Evolutionary conservation across 2,797 vertebrate genomes (phyloP).

Genomic region (Prionace glauca): DNA sequence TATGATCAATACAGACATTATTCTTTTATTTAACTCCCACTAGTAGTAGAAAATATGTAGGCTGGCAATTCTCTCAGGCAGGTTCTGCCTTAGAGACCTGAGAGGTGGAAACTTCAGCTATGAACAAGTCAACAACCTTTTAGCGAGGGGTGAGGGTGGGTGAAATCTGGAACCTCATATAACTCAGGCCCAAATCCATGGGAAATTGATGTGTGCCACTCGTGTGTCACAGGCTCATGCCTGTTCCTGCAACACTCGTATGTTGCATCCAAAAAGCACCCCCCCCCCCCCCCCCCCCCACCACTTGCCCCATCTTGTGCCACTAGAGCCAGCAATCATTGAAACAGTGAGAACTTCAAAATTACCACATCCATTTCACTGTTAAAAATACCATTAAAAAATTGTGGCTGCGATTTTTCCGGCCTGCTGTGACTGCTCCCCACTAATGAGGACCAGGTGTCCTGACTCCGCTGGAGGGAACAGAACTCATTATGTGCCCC

Average conservation of each 20-base stretch:
- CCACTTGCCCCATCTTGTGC: too few species aligned
- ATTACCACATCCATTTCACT: not conserved
- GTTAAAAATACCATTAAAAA: not conserved
- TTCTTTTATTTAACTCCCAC: slow-evolving; percentile 17
- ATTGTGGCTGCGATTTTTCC: not conserved
- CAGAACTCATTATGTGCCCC: too few species aligned
- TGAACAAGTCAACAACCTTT: not conserved
- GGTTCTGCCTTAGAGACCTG: too few species aligned
- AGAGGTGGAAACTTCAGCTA: not conserved
- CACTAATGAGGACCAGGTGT: too few species aligned
- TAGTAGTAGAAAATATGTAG: not conserved
- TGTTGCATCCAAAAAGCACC: too few species aligned
- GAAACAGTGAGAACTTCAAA: not conserved
- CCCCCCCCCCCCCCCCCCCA: too few species aligned
- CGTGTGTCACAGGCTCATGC: not conserved
- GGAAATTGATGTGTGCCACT: not conserved
- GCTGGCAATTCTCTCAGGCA: not conserved
- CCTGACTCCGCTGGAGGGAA: too few species aligned
- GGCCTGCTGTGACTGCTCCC: too few species aligned
- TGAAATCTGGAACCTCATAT: too few species aligned
- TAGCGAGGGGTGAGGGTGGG: not conserved
- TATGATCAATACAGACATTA: not conserved
- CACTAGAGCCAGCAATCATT: not conserved
- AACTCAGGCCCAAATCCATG: not conserved
- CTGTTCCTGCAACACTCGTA: too few species aligned